phyloP scores from a whole-genome alignment of 2,888 invertebrate species.

The Pandemis corylana region DNA sequence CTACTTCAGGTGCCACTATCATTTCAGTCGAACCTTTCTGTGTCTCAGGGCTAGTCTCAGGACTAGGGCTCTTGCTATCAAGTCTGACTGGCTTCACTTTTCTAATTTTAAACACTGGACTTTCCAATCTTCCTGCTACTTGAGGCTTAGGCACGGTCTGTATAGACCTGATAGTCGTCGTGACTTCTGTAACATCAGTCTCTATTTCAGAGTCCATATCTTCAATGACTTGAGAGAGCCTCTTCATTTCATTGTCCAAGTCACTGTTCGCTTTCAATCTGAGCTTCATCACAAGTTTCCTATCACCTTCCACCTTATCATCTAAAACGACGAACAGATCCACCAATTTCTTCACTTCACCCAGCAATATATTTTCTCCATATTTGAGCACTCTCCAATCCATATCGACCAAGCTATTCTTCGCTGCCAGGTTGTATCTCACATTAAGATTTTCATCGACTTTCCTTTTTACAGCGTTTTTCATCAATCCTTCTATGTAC shows the following conservation, averaged over 20 bases:
- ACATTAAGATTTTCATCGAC: constrained; percentile 68
- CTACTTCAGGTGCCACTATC: constrained; percentile 58
- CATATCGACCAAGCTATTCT: constrained; percentile 76
- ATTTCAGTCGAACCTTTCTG: constrained; percentile 63
- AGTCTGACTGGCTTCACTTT: constrained; percentile 71
- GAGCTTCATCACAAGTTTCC: constrained; percentile 60
- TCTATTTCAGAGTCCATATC: constrained; percentile 68
- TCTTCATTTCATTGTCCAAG: constrained; percentile 78
- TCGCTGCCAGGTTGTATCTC: constrained; percentile 72
- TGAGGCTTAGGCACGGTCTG: constrained; percentile 30
- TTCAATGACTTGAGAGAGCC: constrained; percentile 76
- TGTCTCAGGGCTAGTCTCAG: constrained; percentile 60
- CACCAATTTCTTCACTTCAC: constrained; percentile 74
- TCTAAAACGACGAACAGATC: constrained; percentile 66
- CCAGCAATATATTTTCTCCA: constrained; percentile 78
- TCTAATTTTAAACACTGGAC: constrained; percentile 72
- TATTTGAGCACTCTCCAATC: constrained; percentile 81
- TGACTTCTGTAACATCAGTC: constrained; percentile 45
- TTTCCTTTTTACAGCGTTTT: constrained; percentile 53
- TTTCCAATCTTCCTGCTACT: constrained; percentile 54
- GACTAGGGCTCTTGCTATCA: constrained; percentile 47
- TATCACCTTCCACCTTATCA: constrained; percentile 63
- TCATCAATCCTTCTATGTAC: constrained; percentile 72
- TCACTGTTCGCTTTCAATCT: constrained; percentile 67
- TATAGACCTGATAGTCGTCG: constrained; percentile 53